A percentile compares a stretch with the other conserved stretches of the same genome.
Conservation (phyloP, 2,888 invertebrate genomes). For the Drosophila glabriapex region DNA sequence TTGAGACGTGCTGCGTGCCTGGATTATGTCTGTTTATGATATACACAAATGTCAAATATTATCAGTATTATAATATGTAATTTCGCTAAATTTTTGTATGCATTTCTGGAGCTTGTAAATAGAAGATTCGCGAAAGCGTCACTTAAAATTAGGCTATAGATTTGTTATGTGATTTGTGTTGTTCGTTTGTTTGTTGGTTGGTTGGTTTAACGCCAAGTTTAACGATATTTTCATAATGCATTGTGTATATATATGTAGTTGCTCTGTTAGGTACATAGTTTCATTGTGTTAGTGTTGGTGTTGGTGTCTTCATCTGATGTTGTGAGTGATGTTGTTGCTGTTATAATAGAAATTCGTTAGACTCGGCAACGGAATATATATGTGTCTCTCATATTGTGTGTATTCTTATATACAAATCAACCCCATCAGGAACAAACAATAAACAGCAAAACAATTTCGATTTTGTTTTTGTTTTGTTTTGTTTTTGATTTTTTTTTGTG, state of each 20-base stretch:
- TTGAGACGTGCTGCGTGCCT: conserved; percentile 58
- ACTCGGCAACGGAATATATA: conserved; percentile 40
- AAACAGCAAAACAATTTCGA: conserved; percentile 54
- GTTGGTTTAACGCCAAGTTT: conserved; percentile 29
- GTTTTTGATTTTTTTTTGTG: conserved; percentile 15
- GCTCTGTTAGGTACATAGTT: conserved; percentile 79
- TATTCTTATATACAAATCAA: conserved; percentile 43
- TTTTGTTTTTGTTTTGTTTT: conserved; percentile 6
- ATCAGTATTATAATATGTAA: conserved; percentile 13
- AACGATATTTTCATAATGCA: conserved; percentile 22
- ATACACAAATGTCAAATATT: conserved; percentile 69
- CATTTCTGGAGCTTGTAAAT: conserved; percentile 66
- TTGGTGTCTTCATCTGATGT: conserved; percentile 55
- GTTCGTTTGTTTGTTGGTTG: conserved; percentile 12
- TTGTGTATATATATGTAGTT: conserved; percentile 62
- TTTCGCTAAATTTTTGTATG: conserved; percentile 1
- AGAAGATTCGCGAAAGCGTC: conserved; percentile 69
- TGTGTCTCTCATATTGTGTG: conserved; percentile 6
- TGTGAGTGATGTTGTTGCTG: conserved; percentile 17
- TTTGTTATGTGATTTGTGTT: conserved; percentile 20
- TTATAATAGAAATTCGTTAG: conserved; percentile 61
- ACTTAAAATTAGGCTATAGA: conserved; percentile 48
- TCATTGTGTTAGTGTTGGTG: conserved; percentile 72
- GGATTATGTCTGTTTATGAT: conserved; percentile 68
- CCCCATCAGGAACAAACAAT: conserved; percentile 71